phyloP scores from a whole-genome alignment of 2,797 vertebrate species.

The Pterois miles region DNA sequence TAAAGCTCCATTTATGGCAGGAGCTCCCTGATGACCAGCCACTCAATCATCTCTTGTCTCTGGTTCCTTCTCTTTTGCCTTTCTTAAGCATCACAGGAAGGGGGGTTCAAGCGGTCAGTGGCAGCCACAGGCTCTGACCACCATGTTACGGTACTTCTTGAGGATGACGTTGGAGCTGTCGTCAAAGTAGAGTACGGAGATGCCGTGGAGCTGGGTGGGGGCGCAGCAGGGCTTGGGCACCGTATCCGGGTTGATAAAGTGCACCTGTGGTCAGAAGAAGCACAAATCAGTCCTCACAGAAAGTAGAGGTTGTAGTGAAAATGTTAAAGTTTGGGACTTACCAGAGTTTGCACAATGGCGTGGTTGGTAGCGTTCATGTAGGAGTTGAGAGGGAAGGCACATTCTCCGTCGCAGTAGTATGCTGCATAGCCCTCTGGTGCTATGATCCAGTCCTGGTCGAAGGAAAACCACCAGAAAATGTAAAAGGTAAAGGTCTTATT shows the following conservation, averaged over 20 bases:
- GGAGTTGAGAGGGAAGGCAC: constrained; percentile 96
- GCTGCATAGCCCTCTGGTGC: constrained; percentile 98
- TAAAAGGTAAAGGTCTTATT: not conserved
- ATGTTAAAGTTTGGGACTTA: constrained; percentile 69
- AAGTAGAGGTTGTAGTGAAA: not conserved
- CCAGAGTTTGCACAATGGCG: constrained; percentile 98
- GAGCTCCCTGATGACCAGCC: constrained; percentile 26
- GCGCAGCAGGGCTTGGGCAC: constrained; percentile 98
- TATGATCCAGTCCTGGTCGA: constrained; percentile 96
- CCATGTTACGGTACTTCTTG: constrained; percentile 99
- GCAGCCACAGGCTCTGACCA: constrained; percentile 97
- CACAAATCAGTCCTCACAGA: constrained; percentile 1
- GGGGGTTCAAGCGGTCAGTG: constrained; percentile 80
- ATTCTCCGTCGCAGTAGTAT: constrained; percentile 98
- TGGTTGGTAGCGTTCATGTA: constrained; percentile 99
- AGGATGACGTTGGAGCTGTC: constrained; percentile 99
- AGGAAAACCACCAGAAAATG: not conserved
- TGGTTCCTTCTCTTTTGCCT: constrained; percentile 10
- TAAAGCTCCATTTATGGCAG: constrained; percentile 30
- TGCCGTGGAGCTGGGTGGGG: constrained; percentile 97
- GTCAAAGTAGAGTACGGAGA: constrained; percentile 98
- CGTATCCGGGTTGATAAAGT: constrained; percentile 97
- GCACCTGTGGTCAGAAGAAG: constrained; percentile 85
- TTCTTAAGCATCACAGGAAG: not conserved
- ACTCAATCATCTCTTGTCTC: constrained; percentile 31